Conservation (phyloP, 1,140 invertebrate genomes). For the Schlechtendalia chinensis region DNA sequence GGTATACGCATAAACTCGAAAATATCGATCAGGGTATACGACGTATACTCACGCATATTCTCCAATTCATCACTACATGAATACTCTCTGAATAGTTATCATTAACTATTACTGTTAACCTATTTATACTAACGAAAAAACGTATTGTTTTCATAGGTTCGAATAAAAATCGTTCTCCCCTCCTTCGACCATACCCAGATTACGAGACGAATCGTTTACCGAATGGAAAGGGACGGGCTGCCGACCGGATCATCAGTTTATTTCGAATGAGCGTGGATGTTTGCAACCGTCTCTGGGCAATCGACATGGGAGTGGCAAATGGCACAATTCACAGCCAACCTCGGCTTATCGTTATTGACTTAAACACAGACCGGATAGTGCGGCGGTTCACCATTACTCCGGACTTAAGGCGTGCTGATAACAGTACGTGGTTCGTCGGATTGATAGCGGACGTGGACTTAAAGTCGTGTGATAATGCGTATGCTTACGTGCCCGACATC, state of each 20-base stretch:
- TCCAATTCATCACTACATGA: no score
- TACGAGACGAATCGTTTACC: conserved; percentile 66
- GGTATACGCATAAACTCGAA: no score
- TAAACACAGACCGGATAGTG: conserved; percentile 67
- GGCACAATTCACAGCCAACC: conserved; percentile 62
- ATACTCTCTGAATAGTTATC: no score
- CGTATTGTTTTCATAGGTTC: not conserved
- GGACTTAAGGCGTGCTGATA: conserved; percentile 65
- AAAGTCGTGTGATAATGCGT: conserved; percentile 68
- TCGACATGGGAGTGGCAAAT: conserved; percentile 69
- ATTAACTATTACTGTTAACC: no score
- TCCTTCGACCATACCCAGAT: conserved; percentile 69
- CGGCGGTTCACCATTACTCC: conserved; percentile 64
- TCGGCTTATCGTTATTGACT: conserved; percentile 68
- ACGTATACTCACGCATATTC: no score
- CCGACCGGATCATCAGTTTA: conserved; percentile 69
- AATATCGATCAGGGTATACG: no score
- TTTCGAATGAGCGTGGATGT: conserved; percentile 69
- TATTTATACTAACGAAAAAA: no score
- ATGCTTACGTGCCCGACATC: conserved; percentile 73
- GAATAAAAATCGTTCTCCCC: conserved; percentile 59
- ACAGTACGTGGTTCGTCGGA: conserved; percentile 73
- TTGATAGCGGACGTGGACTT: conserved; percentile 69
- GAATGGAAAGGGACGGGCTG: conserved; percentile 54
- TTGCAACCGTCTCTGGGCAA: conserved; percentile 73